Evolutionary conservation across 2,888 invertebrate genomes (phyloP).

Genomic region (Rotaria magnacalcarata): DNA sequence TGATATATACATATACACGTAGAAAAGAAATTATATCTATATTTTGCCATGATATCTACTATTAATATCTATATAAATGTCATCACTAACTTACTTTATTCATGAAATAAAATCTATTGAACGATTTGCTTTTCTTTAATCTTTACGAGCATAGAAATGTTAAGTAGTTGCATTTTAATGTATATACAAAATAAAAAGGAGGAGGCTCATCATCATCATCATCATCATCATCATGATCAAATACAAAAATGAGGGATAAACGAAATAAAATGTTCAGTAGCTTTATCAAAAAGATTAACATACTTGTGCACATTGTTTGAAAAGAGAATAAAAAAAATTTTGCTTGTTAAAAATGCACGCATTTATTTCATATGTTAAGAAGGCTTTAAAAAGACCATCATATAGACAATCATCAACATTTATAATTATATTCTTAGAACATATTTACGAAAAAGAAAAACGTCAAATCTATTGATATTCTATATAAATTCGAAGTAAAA

Average conservation of each 20-base stretch:
- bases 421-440: conserved; percentile 1
- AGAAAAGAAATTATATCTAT: conserved; percentile 5
- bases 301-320: conserved; percentile 29
- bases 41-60: conserved; percentile 11
- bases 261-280: conserved; percentile 26
- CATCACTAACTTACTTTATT: conserved; percentile 3
- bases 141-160: conserved; percentile 17
- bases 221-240: background rate
- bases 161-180: conserved; percentile 3
- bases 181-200: background rate
- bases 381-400: background rate
- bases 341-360: background rate
- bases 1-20: conserved; percentile 13
- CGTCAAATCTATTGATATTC: background rate
- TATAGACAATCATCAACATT: background rate
- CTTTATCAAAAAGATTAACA: conserved; percentile 20
- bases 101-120: background rate
- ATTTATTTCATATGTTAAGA: conserved; percentile 15
- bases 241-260: conserved; percentile 28
- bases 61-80: conserved; percentile 17
- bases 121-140: background rate
- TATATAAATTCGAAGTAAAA: no score
- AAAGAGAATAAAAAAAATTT: background rate
- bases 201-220: conserved; percentile 11
- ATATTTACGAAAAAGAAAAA: background rate